Evolutionary conservation across 2,888 invertebrate genomes (phyloP), one percentile per base, ranked within the genome.

Genomic region (Eupithecia pulchellata): DNA sequence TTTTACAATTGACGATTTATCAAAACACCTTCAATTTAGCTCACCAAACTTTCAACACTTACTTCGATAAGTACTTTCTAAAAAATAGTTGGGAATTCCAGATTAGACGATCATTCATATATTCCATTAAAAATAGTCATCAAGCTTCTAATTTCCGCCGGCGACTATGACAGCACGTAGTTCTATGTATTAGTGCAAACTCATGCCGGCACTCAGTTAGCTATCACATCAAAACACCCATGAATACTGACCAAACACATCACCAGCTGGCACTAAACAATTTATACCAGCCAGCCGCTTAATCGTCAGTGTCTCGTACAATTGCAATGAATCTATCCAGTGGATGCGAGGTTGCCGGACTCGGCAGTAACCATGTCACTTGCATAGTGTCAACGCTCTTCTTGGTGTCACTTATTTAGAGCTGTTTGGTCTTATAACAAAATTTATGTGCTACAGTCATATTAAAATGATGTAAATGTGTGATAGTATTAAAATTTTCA

Each of bases 271-370:
- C 66, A 66, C 72, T 68, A 58, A 65, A 64, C 67, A 67, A 60
- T 61, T 61, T 66, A 61, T 58, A 47, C 42, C 61, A 68, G 2
- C 27, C 58, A 32, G 65, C 29, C 55, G 63, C 25, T 66, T 67
- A 64, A 67, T 67, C 67, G 63, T 29, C 42, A 29, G 60, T 68
- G 72, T 72, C 72, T 68, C 69, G 34, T 66, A 58, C 72, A 64
- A 63, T 60, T 55, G 66, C 66, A 69, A 72, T 72, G 63, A 72
- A 72, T 72, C 66, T 63, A 64, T 66, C 68, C 32, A 58, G 69
- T 63, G 64, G 52, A 52, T 25, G 52, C 25, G 66, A 66, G 63
- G 52, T 66, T 1, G 63, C 63, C 64, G 69, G 52, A 39, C 66
- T 69, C 63, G 25, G 63, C 58, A 55, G 58, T 47, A 68, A 58